These are phyloP conservation scores for Thymelicus lineola DNA, from an alignment of 2,888 invertebrate genomes.

Conservation along the genomic window DNA sequence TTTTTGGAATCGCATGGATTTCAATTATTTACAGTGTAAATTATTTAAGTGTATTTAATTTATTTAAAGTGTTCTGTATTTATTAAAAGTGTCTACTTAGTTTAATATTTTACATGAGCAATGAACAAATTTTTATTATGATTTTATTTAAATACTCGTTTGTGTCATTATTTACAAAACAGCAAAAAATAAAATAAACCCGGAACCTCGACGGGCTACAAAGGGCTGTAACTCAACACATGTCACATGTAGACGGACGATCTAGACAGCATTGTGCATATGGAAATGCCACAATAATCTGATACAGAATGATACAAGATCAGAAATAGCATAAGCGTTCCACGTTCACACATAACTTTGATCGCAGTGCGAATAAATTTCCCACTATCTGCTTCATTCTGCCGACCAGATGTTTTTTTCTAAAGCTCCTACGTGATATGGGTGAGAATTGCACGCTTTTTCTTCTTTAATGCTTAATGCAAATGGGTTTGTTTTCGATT, in stretches of 20 bases:
- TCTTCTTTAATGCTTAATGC: constrained; percentile 4
- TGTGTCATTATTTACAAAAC: neutral
- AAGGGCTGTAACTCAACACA: neutral
- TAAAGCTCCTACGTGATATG: constrained; percentile 52
- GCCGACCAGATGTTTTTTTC: constrained; percentile 53
- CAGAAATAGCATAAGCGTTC: constrained; percentile 29
- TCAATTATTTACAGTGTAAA: no score
- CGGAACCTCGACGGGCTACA: constrained; percentile 8
- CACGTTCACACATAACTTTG: constrained; percentile 45
- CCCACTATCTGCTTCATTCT: constrained; percentile 44
- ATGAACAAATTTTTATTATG: no score
- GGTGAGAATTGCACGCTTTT: constrained; percentile 40
- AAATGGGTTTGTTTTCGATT: constrained; percentile 46
- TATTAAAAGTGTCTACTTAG: no score
- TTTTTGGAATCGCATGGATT: no score
- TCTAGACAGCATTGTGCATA: constrained; percentile 33
- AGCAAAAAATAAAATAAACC: neutral
- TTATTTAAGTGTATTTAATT: no score
- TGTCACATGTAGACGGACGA: constrained; percentile 19
- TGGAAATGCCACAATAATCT: constrained; percentile 34
- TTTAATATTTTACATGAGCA: no score
- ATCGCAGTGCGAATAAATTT: constrained; percentile 47
- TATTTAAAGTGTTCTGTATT: no score
- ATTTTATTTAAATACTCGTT: no score
- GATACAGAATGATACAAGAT: constrained; percentile 25